Evolutionary conservation across 2,888 invertebrate genomes (phyloP), one percentile per base, ranked within the genome.

Genomic region (Tetheella fluctuosa): DNA sequence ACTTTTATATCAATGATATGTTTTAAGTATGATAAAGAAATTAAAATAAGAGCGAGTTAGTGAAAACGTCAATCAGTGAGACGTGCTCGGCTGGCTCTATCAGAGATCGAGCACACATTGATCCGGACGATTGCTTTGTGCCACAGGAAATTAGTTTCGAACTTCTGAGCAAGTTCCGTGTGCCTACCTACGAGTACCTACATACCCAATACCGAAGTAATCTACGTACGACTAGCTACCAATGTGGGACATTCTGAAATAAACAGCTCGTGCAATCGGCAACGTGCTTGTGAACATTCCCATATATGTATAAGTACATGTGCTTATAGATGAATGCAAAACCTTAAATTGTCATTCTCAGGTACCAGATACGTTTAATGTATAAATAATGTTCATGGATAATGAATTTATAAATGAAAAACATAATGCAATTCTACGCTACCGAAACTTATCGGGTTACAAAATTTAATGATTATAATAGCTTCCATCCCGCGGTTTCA

Each of bases 61-160:
- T 68, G 48, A 20, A 69, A 80, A 79, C 85, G 82, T 79, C 81
- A 84, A 89, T 87, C 83, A 80, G 69, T 64, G 70, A 70, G 69
- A 80, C 79, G 80, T 78, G 78, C 70, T 74, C 62, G 69, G 66
- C 67, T 72, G 70, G 77, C 74, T 77, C 80, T 77, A 80, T 78
- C 80, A 75, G 77, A 73, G 72, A 79, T 73, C n/a, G n/a, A 71
- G 78, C 79, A 81, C 80, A 85, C 81, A 84, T 80, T 77, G 75
- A 74, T 74, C 72, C 72, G 70, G 76, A 69, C 84, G 85, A 90
- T 91, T 88, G 90, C 90, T 88, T 89, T 89, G 88, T 88, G 83
- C 85, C 81, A 64, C 86, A 89, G 90, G 90, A 91, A 90, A 91
- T 91, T 90, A 89, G 88, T 90, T 91, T 86, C 74, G 73, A 86